These are phyloP conservation scores for Sphaerophoria taeniata DNA, from an alignment of 2,888 invertebrate genomes.

Conservation along the genomic window DNA sequence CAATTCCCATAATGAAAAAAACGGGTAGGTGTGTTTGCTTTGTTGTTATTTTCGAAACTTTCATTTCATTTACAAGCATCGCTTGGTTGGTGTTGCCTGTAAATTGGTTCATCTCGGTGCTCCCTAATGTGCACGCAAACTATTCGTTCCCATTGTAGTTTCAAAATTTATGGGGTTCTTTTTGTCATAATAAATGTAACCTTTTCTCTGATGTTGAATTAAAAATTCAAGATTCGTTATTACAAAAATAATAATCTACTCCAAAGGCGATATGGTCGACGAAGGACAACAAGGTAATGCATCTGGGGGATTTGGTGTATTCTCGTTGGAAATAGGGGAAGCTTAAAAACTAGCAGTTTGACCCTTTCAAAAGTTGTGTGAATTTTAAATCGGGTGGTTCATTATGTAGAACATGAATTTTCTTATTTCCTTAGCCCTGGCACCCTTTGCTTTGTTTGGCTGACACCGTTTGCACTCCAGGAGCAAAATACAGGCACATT, in stretches of 20 bases:
- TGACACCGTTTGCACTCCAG: no score
- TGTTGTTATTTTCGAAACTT: conserved; percentile 36
- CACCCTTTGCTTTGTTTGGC: background rate
- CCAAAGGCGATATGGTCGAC: no score
- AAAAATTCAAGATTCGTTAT: no score
- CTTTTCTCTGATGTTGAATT: background rate
- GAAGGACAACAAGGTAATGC: no score
- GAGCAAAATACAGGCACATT: conserved; percentile 17
- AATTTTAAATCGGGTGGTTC: no score
- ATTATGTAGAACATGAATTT: background rate
- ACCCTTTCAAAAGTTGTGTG: no score
- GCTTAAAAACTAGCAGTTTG: no score
- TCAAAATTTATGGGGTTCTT: conserved; percentile 53
- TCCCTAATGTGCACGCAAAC: conserved; percentile 28
- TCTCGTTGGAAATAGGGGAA: no score
- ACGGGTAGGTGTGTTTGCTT: conserved; percentile 10
- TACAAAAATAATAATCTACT: no score
- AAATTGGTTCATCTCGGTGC: conserved; percentile 17
- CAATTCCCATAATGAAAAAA: conserved; percentile 19
- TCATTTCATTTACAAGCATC: conserved; percentile 39
- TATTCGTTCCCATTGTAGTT: conserved; percentile 35
- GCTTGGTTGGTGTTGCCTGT: conserved; percentile 40
- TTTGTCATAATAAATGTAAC: conserved; percentile 55
- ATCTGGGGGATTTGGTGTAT: no score
- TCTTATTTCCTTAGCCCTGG: background rate